Conservation (phyloP, 2,888 invertebrate species). For the Temnothorax ravouxi region DNA sequence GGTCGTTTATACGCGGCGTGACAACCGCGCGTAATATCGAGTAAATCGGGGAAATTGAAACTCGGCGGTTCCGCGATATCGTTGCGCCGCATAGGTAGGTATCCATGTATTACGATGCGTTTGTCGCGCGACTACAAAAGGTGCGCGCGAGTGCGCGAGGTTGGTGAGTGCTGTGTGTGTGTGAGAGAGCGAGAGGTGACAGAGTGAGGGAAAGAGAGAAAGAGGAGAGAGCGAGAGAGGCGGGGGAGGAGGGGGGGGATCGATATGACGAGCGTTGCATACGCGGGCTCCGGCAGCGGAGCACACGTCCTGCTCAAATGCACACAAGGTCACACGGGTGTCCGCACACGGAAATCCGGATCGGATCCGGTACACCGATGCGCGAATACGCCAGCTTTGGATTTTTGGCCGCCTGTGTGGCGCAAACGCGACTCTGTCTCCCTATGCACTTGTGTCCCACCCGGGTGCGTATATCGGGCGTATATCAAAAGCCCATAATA, state of each 20-base stretch:
- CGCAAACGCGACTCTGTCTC: conserved; percentile 43
- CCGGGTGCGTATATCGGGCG: conserved; percentile 54
- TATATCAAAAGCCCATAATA: conserved; percentile 80
- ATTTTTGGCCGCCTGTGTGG: conserved; percentile 44
- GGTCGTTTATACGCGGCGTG: conserved; percentile 55
- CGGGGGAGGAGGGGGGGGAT: conserved; percentile 53
- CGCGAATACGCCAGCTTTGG: conserved; percentile 71
- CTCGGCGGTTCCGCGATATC: conserved; percentile 48
- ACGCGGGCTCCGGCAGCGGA: conserved; percentile 76
- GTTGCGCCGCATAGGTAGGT: conserved; percentile 36
- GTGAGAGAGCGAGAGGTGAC: conserved; percentile 21
- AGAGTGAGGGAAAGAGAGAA: neutral
- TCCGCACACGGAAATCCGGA: conserved; percentile 84
- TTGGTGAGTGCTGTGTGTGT: conserved; percentile 9
- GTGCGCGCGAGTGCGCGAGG: conserved; percentile 50
- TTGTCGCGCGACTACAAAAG: conserved; percentile 66
- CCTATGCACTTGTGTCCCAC: conserved; percentile 3
- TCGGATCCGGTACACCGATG: conserved; percentile 83
- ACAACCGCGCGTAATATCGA: conserved; percentile 58
- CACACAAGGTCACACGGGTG: conserved; percentile 83
- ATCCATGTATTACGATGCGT: conserved; percentile 53
- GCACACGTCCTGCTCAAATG: conserved; percentile 79
- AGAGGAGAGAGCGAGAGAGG: neutral
- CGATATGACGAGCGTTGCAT: conserved; percentile 81
- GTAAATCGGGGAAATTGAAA: conserved; percentile 58